phyloP scores from a whole-genome alignment of 1,140 invertebrate genomes.

The Physella acuta region DNA sequence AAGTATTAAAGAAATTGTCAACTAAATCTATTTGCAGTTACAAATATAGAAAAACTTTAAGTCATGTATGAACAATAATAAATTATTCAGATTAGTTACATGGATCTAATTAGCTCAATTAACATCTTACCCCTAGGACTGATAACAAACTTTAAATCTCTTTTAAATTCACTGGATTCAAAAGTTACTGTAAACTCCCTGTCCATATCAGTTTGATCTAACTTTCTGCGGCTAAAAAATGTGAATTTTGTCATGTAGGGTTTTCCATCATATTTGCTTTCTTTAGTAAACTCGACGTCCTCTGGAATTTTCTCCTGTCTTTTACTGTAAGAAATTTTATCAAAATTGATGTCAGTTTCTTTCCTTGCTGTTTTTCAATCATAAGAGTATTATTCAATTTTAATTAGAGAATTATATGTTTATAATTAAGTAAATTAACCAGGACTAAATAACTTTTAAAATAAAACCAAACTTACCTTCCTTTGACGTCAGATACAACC shows the following conservation, averaged over 20 bases:
- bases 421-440: too few relatives aligned
- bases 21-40: neutral
- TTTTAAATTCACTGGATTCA: conserved; percentile 1
- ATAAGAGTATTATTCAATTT: too few relatives aligned
- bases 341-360: neutral
- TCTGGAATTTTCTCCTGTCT: neutral
- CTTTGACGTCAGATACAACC: neutral
- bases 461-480: conserved; percentile 3
- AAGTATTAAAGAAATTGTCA: neutral
- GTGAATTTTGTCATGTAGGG: neutral
- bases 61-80: neutral
- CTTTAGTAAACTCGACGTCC: neutral
- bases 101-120: neutral
- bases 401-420: too few relatives aligned
- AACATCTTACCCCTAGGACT: conserved; percentile 6
- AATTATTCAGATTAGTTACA: neutral
- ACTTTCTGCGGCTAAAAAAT: neutral
- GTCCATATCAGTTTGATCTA: neutral
- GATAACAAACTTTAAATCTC: neutral
- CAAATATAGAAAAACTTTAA: neutral
- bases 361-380: too few relatives aligned
- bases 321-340: neutral
- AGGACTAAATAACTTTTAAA: too few relatives aligned
- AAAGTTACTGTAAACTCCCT: neutral
- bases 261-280: neutral